Percentiles rank a stretch among this genome's conserved stretches.
phyloP scores from a whole-genome alignment of 1,140 invertebrate genomes.

The Caerostris darwini region DNA sequence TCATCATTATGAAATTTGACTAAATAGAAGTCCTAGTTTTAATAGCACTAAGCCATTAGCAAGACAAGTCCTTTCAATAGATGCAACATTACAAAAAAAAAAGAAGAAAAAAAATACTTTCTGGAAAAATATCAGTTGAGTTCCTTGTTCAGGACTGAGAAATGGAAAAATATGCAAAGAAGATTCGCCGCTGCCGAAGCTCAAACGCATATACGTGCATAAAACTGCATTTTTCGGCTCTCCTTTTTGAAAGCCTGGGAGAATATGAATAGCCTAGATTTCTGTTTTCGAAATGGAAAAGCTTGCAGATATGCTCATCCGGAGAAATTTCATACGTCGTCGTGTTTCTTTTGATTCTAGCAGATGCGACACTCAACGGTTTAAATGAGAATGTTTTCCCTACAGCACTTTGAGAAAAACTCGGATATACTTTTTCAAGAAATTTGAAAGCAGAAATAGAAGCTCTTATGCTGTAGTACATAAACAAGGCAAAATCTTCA shows the following conservation, averaged over 20 bases:
- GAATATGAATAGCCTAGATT: constrained; percentile 6
- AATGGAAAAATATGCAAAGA: neutral
- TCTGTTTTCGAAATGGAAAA: neutral
- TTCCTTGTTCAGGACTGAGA: too few species aligned
- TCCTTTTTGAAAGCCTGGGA: neutral
- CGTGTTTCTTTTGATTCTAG: neutral
- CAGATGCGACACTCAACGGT: neutral
- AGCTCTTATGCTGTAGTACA: neutral
- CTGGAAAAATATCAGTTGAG: too few species aligned
- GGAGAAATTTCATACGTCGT: neutral
- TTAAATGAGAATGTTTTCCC: constrained; percentile 22
- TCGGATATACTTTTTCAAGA: too few species aligned
- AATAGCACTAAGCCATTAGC: too few species aligned
- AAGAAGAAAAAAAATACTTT: neutral
- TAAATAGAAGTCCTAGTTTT: too few species aligned
- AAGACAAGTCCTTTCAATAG: too few species aligned
- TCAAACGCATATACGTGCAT: neutral
- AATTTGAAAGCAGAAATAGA: neutral
- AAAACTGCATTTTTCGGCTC: neutral
- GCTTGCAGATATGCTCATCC: neutral
- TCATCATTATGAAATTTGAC: too few species aligned
- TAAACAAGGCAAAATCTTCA: neutral
- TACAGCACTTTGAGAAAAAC: too few species aligned
- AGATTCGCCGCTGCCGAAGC: neutral
- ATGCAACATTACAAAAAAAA: neutral